Evolutionary conservation across 2,113 vertebrate species (phyloP).

Genomic region (Progne subis): DNA sequence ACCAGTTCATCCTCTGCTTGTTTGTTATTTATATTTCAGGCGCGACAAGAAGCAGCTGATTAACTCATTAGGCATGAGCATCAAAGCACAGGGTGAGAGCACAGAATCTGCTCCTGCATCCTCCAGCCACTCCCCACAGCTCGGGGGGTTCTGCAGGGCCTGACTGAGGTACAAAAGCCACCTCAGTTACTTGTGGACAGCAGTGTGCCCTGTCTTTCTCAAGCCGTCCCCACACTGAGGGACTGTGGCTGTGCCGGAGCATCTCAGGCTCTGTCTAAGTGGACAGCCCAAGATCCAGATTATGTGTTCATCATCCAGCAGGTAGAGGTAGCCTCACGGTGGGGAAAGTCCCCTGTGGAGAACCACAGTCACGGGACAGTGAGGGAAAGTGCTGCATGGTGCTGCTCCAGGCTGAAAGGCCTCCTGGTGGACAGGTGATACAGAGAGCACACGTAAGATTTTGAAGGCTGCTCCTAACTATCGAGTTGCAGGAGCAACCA

Average conservation of each 20-base stretch:
- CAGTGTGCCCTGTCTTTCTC: neutral
- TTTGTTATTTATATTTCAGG: conserved; percentile 52
- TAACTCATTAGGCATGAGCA: conserved; percentile 24
- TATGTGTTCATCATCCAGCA: neutral
- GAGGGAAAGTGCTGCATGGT: neutral
- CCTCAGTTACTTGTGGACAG: neutral
- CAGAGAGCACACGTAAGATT: neutral
- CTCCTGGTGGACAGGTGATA: neutral
- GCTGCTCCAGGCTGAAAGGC: neutral
- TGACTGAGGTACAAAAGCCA: neutral
- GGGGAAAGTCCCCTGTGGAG: neutral
- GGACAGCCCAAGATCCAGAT: neutral
- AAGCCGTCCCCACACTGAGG: neutral
- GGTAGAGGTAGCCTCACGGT: neutral
- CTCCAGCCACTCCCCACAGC: neutral
- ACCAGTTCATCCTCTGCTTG: neutral
- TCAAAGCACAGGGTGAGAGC: neutral
- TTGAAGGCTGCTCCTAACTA: neutral
- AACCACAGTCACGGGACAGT: neutral
- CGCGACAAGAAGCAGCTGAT: neutral
- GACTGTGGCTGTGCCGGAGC: fast-evolving
- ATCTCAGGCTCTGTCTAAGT: neutral
- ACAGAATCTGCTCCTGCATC: neutral
- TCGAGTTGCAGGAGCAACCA: neutral
- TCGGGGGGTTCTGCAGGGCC: neutral